phyloP scores from a whole-genome alignment of 2,797 vertebrate genomes.

The Typhlichthys subterraneus region DNA sequence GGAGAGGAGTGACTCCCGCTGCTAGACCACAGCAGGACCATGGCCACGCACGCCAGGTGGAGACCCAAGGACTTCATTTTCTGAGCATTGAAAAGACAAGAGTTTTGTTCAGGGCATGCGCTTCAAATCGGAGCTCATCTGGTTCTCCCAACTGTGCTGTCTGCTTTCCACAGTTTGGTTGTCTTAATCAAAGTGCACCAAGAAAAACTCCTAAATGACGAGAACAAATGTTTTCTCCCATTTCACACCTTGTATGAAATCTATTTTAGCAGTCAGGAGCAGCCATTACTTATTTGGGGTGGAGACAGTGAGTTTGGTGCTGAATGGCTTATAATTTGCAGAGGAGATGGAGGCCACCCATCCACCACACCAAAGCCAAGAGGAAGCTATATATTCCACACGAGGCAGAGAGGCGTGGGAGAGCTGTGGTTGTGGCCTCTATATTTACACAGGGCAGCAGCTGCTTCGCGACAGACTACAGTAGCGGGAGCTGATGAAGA shows the following conservation, averaged over 20 bases:
- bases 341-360: slow-evolving; percentile 71
- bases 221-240: slow-evolving; percentile 19
- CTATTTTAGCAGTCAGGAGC: slow-evolving; percentile 73
- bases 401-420: slow-evolving; percentile 71
- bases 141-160: background rate
- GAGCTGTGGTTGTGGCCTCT: slow-evolving; percentile 67
- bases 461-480: slow-evolving; percentile 54
- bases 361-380: slow-evolving; percentile 77
- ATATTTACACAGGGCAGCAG: slow-evolving; percentile 78
- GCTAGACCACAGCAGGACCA: slow-evolving; percentile 64
- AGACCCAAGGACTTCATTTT: slow-evolving; percentile 57
- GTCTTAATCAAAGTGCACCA: background rate
- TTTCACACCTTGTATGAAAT: slow-evolving; percentile 49
- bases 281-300: slow-evolving; percentile 81
- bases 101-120: background rate
- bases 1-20: slow-evolving; percentile 60
- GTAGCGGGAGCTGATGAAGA: slow-evolving; percentile 42
- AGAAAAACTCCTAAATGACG: background rate
- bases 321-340: slow-evolving; percentile 79
- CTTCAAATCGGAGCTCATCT: background rate
- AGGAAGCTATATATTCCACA: slow-evolving; percentile 66
- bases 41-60: slow-evolving; percentile 52
- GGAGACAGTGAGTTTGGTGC: slow-evolving; percentile 71
- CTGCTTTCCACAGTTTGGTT: background rate
- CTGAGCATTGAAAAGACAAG: slow-evolving; percentile 51